phyloP scores from a whole-genome alignment of 2,113 vertebrate genomes.

The Struthidea cinerea region DNA sequence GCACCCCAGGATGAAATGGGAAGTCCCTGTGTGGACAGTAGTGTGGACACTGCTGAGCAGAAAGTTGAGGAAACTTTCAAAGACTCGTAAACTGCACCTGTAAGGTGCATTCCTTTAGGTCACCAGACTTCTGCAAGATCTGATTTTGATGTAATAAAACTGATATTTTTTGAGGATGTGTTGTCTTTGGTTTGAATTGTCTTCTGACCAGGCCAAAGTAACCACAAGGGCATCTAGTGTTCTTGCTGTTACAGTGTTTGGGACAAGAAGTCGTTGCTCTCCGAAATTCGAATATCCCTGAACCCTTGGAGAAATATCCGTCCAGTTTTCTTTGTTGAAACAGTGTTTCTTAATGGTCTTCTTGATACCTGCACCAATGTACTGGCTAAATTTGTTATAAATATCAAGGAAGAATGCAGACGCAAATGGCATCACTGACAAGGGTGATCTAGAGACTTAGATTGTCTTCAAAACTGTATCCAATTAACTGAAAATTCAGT shows the following conservation, averaged over 20 bases:
- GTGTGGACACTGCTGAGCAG: not conserved
- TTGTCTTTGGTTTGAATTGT: not conserved
- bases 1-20: not conserved
- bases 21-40: not conserved
- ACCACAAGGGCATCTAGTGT: not conserved
- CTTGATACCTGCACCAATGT: not conserved
- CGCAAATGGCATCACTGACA: not conserved
- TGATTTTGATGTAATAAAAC: not conserved
- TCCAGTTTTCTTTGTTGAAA: not conserved
- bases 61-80: not conserved
- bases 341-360: not conserved
- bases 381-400: not conserved
- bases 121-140: not conserved
- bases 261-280: not conserved
- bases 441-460: not conserved
- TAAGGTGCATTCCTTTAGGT: not conserved
- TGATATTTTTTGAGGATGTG: not conserved
- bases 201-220: not conserved
- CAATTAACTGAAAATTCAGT: not conserved
- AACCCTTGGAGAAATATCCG: not conserved
- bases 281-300: not conserved
- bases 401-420: not conserved
- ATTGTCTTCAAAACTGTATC: not conserved
- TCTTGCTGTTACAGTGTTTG: not conserved
- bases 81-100: not conserved